These are phyloP conservation scores for Sibirionetta formosa DNA, from an alignment of 2,797 vertebrate genomes.

Conservation along the genomic window DNA sequence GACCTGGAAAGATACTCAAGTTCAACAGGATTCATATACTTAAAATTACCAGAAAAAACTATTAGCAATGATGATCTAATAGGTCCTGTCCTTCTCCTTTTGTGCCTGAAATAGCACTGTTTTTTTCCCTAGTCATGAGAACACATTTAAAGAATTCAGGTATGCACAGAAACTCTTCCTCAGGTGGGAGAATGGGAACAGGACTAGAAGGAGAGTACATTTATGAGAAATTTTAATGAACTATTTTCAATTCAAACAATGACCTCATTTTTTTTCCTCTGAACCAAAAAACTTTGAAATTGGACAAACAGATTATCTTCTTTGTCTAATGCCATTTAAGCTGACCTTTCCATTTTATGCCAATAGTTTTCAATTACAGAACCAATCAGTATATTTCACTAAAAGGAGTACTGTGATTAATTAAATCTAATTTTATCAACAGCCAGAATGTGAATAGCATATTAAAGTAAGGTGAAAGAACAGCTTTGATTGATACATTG, in stretches of 20 bases:
- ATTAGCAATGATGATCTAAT: background rate
- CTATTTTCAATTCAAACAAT: constrained; percentile 21
- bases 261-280: background rate
- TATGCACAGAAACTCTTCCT: background rate
- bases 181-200: background rate
- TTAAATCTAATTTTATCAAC: constrained; percentile 67
- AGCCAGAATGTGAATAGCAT: constrained; percentile 22
- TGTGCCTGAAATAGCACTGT: background rate
- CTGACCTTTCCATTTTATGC: constrained; percentile 54
- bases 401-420: constrained; percentile 40
- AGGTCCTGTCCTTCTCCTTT: background rate
- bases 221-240: background rate
- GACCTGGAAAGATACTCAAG: background rate
- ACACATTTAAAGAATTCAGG: background rate
- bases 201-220: background rate
- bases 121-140: background rate
- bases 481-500: constrained; percentile 44
- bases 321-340: constrained; percentile 3
- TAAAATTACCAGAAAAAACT: background rate
- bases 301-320: constrained; percentile 18
- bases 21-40: background rate
- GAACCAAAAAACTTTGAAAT: background rate
- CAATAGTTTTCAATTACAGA: constrained; percentile 57
- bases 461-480: constrained; percentile 46
- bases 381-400: constrained; percentile 43